A percentile compares a stretch with the other conserved stretches of the same genome.
phyloP scores from a whole-genome alignment of 2,888 invertebrate genomes.

The Oligia fasciuncula region DNA sequence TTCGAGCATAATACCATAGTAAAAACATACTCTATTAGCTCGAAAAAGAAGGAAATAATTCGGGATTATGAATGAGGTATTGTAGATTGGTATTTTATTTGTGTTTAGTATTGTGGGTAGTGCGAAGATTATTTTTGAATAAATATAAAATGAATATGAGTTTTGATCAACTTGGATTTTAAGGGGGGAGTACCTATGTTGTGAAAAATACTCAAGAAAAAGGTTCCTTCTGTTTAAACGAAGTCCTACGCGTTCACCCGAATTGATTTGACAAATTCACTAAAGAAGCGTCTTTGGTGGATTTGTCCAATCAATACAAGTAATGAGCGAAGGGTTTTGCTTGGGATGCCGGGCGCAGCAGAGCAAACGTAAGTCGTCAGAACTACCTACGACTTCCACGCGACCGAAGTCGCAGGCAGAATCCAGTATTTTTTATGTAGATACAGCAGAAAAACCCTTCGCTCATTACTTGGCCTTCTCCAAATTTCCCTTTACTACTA shows the following conservation, averaged over 20 bases:
- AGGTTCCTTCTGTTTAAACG: background rate
- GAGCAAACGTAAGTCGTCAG: too few relatives aligned
- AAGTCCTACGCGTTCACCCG: background rate
- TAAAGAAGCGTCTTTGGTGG: background rate
- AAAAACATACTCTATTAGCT: conserved; percentile 8
- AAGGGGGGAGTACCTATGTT: background rate
- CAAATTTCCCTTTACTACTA: conserved; percentile 6
- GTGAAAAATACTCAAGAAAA: background rate
- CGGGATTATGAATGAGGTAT: background rate
- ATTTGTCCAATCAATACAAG: background rate
- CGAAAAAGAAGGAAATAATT: conserved; percentile 26
- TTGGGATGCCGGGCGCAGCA: background rate
- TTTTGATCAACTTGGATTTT: too few relatives aligned
- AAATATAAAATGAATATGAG: background rate
- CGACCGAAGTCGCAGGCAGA: background rate
- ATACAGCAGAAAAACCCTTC: background rate
- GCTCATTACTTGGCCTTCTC: background rate
- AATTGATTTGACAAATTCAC: background rate
- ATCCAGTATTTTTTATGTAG: background rate
- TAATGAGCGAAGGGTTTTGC: background rate
- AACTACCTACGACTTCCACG: background rate
- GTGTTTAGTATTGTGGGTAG: background rate
- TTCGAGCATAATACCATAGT: conserved; percentile 7
- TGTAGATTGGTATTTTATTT: background rate
- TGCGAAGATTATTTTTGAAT: background rate